Evolutionary conservation across 1,140 invertebrate genomes (phyloP), one percentile per base, ranked within the genome.

Genomic region (Temnothorax longispinosus): DNA sequence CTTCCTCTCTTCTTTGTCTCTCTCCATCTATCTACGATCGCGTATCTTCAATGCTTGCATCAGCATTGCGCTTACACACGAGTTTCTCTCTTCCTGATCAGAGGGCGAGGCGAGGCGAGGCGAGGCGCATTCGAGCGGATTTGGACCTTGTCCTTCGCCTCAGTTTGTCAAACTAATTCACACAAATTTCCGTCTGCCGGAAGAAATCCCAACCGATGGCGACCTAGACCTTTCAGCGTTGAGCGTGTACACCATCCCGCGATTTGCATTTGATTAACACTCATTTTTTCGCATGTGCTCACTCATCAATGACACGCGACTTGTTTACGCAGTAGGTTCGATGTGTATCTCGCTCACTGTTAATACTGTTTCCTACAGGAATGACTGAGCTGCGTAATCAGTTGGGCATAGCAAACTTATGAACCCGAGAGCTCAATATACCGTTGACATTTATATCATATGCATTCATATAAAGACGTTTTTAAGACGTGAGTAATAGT

Each of bases 181-280:
- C 87, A 87, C 82, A 86, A 89, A 92, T 94, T 94, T 89, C 44
- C 87, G 85, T 58, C 62, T 87, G 65, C 72, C 88, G 87, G 88
- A 89, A 91, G 91, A 38, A 85, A 52, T 71, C 27, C n/a, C 8
- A n/a, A 88, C 76, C 35, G 3, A 52, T 69, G 65, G 35, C 85
- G 93, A 94, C 94, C 93, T 94, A 94, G 94, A 94, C 93, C 94
- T 95, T 94, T 94, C 88, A 84, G 85, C 86, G 65, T 60, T 88
- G 75, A 85, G 82, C 89, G 86, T 84, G 90, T 90, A 86, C 67
- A 58, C 74, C 62, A 86, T 85, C 81, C 85, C 85, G 47, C 38
- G 32, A 92, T 93, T 93, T 92, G 87, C 92, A 93, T 92, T 56
- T n/a, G 81, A 77, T 92, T 89, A 88, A 76, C 71, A 88, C 74